These are phyloP conservation scores for Oreortyx pictus DNA, from an alignment of 2,797 vertebrate species.

Conservation along the genomic window DNA sequence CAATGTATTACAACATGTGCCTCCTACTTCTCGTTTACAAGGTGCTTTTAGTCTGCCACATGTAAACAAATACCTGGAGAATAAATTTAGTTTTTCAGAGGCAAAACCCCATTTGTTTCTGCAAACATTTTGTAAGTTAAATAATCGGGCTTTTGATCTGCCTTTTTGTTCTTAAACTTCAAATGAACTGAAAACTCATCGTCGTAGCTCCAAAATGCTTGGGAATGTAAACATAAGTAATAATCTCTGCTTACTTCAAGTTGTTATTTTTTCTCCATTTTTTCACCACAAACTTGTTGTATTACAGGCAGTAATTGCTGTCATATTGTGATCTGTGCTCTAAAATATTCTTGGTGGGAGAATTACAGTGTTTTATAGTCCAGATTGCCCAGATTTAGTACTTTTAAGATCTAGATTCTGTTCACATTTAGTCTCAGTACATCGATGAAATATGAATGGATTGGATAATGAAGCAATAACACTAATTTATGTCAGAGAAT, in stretches of 20 bases:
- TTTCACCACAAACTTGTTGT: slow-evolving; percentile 15
- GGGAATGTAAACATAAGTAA: slow-evolving; percentile 25
- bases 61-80: slow-evolving; percentile 37
- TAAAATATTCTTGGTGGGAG: slow-evolving; percentile 53
- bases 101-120: not conserved
- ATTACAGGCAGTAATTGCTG: slow-evolving; percentile 55
- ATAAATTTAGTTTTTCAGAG: slow-evolving; percentile 13
- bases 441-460: slow-evolving; percentile 72
- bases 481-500: slow-evolving; percentile 65
- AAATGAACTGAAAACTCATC: not conserved
- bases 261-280: not conserved
- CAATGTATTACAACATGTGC: not conserved
- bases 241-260: slow-evolving; percentile 14
- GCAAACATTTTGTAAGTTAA: slow-evolving; percentile 9
- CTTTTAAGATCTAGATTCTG: slow-evolving; percentile 54
- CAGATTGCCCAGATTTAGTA: slow-evolving; percentile 64
- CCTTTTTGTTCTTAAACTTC: slow-evolving; percentile 46
- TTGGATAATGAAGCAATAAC: slow-evolving; percentile 72
- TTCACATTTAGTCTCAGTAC: slow-evolving; percentile 68
- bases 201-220: not conserved
- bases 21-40: not conserved
- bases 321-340: slow-evolving; percentile 51
- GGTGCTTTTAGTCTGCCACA: not conserved
- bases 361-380: slow-evolving; percentile 57
- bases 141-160: not conserved